Evolutionary conservation across 1,140 invertebrate genomes (phyloP), one percentile per base, ranked within the genome.

Genomic region (Pteromalus puparum): DNA sequence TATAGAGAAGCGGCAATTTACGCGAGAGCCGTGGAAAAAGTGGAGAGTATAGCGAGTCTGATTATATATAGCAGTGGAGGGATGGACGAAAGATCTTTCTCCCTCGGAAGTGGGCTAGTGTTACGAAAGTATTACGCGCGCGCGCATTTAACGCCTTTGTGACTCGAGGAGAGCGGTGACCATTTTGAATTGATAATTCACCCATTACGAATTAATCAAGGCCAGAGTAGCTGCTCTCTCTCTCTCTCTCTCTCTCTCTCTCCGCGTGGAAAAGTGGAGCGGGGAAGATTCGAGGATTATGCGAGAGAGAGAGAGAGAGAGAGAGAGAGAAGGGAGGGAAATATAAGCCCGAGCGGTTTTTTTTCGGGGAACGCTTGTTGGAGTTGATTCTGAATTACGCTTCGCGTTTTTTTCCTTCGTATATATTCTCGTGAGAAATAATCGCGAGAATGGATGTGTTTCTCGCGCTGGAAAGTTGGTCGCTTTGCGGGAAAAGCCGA

Each of bases 81-180:
- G 15, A 61, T 18, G 53, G 53, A 61, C 18, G 21, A 61, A 61
- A n/a, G 53, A 21, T 61, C 21, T 48, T 15, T 61, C 53, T 61
- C 53, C 18, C 18, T 61, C 61, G 65, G 78, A 80, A 80, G 78
- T 80, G 78, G 78, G 78, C 77, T 80, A 80, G 78, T 80, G 78
- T 26, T 80, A 80, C 65, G 65, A 68, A 80, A 80, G 78, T 75
- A 75, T 75, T 75, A 26, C 10, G 73, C 6, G 38, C n/a, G 34
- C 30, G 70, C 30, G 70, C 30, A n/a, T 75, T 75, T 75, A 75
- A 75, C 34, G 38, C 21, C 73, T 75, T 75, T 46, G 13, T 21
- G 3, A 13, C 24, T 70, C 26, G 67, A 30, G 26, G 26, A 26
- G 24, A 18, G 26, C 67, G 10, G 42, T 42, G 21, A 46, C n/a